Base-by-base conservation (phyloP, 2,113 vertebrate species). In the Dasypus novemcinctus region DNA sequence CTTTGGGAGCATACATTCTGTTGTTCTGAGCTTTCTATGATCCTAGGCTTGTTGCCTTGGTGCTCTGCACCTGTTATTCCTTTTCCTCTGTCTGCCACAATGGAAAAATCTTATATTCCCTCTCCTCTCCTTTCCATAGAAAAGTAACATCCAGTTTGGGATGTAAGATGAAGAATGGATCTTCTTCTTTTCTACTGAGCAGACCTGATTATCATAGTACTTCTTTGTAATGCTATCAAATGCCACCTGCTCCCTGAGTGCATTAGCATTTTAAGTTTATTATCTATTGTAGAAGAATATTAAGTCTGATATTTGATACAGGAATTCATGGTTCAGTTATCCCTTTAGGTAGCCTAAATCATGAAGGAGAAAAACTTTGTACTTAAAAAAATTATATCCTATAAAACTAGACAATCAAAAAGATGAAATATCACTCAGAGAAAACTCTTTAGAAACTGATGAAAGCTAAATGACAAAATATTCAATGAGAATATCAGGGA, bases 181-280 rank as follows among this genome's bases (percentile, higher is more conserved):
- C 54, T 92, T 94, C 64, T 33, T 93, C 23, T 85, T 96, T 81
- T 91, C 91, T 79, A 82, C 17, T 41, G 41, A 78, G 91, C 20
- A 93, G 87, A 82, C 7, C 17, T 36, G 41, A 89, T 93, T 88
- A 93, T 89, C 49, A 74, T 23, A 41, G 75, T 85, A 46, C 31
- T 91, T 83, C 41, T 91, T 82, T 87, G 57, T 79, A 91, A 91
- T 91, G 38, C 64, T 93, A 94, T 91, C 78, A 82, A 89, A 93
- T 2, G 17, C 43, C 86, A 94, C 94, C 94, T 95, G 94, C 71
- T 96, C 36, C 5, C 13, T 66, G 36, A 95, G 66, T 41, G 68
- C 46, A 94, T 93, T 96, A 96, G 79, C 93, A 96, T 96, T 97
- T 96, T 87, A 88, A 96, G 68, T 91, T 52, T 86, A 91, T 95